Evolutionary conservation across 2,113 vertebrate species (phyloP).

Genomic region (Pionites leucogaster): DNA sequence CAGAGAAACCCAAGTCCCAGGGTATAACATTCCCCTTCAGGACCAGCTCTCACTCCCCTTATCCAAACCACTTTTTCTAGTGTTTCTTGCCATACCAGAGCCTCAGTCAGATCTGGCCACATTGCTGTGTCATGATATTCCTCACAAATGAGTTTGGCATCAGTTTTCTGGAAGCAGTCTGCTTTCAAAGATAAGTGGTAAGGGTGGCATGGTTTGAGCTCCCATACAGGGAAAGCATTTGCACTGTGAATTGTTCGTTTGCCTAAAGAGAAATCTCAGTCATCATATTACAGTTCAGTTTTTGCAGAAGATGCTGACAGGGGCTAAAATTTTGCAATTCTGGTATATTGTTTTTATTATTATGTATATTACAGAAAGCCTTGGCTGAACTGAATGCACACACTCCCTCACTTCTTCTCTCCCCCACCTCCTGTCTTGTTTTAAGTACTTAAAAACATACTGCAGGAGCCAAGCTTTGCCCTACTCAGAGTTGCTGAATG

Average conservation of each 20-base stretch:
- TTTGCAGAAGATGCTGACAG: not conserved
- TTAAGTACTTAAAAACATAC: not conserved
- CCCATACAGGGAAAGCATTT: fast-evolving
- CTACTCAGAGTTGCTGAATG: not conserved
- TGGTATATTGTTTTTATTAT: not conserved
- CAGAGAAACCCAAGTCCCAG: fast-evolving
- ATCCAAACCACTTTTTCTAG: not conserved
- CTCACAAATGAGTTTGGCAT: not conserved
- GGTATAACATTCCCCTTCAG: not conserved
- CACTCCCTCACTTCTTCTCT: not conserved
- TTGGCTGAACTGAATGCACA: not conserved
- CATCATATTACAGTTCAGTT: not conserved
- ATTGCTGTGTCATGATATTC: fast-evolving
- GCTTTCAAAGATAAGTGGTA: fast-evolving
- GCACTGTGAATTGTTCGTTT: fast-evolving
- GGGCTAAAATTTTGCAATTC: not conserved
- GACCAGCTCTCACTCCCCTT: not conserved
- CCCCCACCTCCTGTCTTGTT: not conserved
- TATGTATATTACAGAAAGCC: not conserved
- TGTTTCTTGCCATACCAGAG: not conserved
- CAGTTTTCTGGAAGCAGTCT: not conserved
- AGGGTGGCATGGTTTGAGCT: too few species aligned
- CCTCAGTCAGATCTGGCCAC: not conserved
- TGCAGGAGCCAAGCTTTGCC: not conserved
- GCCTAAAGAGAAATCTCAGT: not conserved